These are phyloP conservation scores for Phyllotis vaccarum DNA, from an alignment of 2,797 vertebrate genomes.

Conservation along the genomic window DNA sequence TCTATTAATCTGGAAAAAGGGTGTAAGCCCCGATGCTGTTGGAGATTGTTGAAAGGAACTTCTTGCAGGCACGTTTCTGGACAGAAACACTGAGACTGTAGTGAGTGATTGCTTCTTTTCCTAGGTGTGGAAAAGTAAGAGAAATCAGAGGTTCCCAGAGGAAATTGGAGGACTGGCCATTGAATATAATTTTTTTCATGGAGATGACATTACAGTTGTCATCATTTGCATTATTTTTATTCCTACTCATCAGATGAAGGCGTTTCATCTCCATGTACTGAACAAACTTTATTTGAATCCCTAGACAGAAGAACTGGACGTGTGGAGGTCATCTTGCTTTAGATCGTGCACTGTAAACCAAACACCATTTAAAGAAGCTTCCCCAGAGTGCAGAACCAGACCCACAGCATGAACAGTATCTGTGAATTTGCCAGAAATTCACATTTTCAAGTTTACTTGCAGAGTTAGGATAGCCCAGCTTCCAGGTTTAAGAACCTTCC, in stretches of 20 bases:
- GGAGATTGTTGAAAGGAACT: not conserved
- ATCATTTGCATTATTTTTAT: not conserved
- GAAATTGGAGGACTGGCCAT: not conserved
- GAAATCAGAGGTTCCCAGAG: fast-evolving
- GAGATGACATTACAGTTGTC: not conserved
- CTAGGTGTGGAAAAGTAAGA: not conserved
- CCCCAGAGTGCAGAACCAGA: not conserved
- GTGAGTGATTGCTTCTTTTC: not conserved
- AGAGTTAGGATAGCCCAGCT: not conserved
- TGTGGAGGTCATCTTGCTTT: not conserved
- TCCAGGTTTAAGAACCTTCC: not conserved
- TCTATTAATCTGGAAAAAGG: not conserved
- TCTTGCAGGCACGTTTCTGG: not conserved
- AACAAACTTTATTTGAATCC: not conserved
- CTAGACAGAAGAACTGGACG: not conserved
- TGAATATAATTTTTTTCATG: not conserved
- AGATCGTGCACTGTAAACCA: not conserved
- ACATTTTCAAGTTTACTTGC: not conserved
- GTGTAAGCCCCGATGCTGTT: not conserved
- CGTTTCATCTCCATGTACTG: not conserved
- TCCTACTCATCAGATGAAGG: not conserved
- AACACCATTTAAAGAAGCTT: not conserved
- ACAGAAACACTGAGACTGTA: no score
- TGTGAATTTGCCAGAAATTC: not conserved
- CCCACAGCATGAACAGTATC: not conserved